Base-by-base conservation (phyloP, 2,113 vertebrate genomes). In the Carollia perspicillata region DNA sequence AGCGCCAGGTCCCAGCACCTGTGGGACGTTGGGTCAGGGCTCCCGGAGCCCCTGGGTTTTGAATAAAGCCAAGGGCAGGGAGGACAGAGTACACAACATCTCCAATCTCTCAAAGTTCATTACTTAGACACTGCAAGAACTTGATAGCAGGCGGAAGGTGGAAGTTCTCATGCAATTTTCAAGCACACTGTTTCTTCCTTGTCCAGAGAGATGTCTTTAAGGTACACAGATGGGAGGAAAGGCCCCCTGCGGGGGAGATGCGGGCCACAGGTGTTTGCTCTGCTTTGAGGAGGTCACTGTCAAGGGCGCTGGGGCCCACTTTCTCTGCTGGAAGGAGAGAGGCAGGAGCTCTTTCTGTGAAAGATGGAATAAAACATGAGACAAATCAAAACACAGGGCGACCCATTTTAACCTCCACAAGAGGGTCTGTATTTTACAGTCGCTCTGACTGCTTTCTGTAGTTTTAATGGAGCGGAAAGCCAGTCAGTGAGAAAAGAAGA, bases 161-260 rank as follows among this genome's bases (percentile, higher is more conserved):
- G 55, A 83, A 51, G 47, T 8, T 72, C 33, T 28, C 37, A 14
- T 55, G 47, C 3, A 51, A 5, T 51, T 89, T 80, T 74, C 22
- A 58, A n/a, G 35, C 35, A 93, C 95, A 77, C 28, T 22, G 8
- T 86, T 95, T 92, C 58, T 92, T 95, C 58, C 40, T 89, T 53
- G 75, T 77, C 37, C 28, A 92, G 37, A 83, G 53, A 86, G 55
- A 88, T 6, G 30, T 5, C n/a, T 84, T 47, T 44, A 71, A 71
- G 28, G 83, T 69, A 75, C 51, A 23, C 42, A 94, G 53, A 88
- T 51, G 1, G 71, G 44, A 74, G 26, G 75, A 74, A 91, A 63
- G 16, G 5, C 23, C 11, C 37, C 20, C 10, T 37, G 49, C 55
- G 89, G 30, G 47, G 80, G 10, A 93, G 40, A 80, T 78, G 17